These are phyloP conservation scores for Blastomussa wellsi DNA, from an alignment of 92 coral and sea anemone species.

Conservation along the genomic window DNA sequence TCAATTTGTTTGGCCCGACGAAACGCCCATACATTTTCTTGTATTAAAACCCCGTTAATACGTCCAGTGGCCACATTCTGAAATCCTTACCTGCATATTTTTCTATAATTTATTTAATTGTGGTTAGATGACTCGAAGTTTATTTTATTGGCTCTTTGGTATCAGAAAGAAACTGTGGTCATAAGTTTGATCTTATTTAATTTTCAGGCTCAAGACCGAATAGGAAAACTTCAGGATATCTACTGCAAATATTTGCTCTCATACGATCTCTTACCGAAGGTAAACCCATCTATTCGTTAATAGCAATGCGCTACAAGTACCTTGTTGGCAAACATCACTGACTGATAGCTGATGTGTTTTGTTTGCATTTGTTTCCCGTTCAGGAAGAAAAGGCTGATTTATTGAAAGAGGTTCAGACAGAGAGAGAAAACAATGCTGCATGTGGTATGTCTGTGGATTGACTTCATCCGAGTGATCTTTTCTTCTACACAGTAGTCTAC, in stretches of 20 bases:
- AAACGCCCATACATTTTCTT: too few relatives aligned
- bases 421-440: conserved; percentile 39
- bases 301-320: not conserved
- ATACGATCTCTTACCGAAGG: conserved; percentile 89
- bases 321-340: not conserved
- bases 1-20: too few relatives aligned
- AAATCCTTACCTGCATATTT: too few relatives aligned
- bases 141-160: not conserved
- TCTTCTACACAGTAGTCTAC: not conserved
- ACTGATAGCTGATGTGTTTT: not conserved
- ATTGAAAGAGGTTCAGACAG: conserved; percentile 46
- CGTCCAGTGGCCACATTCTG: too few relatives aligned
- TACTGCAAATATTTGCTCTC: conserved; percentile 95
- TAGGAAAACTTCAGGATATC: conserved; percentile 79
- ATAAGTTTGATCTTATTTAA: not conserved
- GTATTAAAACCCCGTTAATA: too few relatives aligned
- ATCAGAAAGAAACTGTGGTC: not conserved
- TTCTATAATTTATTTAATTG: too few relatives aligned
- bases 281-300: conserved; percentile 9
- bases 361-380: not conserved
- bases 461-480: not conserved
- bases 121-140: not conserved
- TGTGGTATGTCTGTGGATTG: not conserved
- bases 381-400: conserved; percentile 71
- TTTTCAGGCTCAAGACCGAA: conserved; percentile 90